Base-by-base conservation (phyloP, 1,140 invertebrate genomes). In the Panulirus ornatus region DNA sequence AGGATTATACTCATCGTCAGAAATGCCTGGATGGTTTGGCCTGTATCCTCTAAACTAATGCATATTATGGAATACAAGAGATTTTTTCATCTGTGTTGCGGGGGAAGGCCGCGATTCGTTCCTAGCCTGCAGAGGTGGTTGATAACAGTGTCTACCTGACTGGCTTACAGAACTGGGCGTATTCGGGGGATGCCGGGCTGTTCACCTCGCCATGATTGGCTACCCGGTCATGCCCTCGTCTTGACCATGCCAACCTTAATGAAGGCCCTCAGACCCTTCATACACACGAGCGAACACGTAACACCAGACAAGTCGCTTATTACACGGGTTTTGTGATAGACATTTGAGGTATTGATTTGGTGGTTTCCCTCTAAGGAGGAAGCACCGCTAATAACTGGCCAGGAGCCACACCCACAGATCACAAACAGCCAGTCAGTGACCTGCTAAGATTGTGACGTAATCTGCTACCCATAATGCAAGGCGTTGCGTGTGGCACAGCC, bases 61-160 rank as follows among this genome's bases (percentile, higher is more conserved):
- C n/a, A n/a, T n/a, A n/a, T n/a, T n/a, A n/a, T n/a, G n/a, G n/a
- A n/a, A n/a, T n/a, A n/a, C n/a, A n/a, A n/a, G n/a, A n/a, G n/a
- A n/a, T n/a, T n/a, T n/a, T n/a, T n/a, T n/a, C n/a, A n/a, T n/a
- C 5, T 66, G 58, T 30, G 58, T 66, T 66, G 58, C 27, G 27
- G 58, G 58, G n/a, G 1, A n/a, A 27, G 27, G 58, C 5, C 5
- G n/a, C 16, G n/a, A 27, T 30, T 66, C 58, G 58, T 66, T 66
- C n/a, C 58, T 66, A 66, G 58, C 58, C 58, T 66, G 27, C 58
- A 66, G 58, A 66, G n/a, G 58, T 66, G 22, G n/a, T 66, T 66
- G 58, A 66, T 66, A 66, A 66, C 58, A 66, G 58, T 66, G 58
- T 30, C n/a, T 66, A 66, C 58, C 58, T 66, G 58, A 66, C 58